Percentiles rank a stretch among this genome's conserved stretches.
Conservation (phyloP, 2,113 vertebrate genomes). For the Rhinopithecus roxellana region DNA sequence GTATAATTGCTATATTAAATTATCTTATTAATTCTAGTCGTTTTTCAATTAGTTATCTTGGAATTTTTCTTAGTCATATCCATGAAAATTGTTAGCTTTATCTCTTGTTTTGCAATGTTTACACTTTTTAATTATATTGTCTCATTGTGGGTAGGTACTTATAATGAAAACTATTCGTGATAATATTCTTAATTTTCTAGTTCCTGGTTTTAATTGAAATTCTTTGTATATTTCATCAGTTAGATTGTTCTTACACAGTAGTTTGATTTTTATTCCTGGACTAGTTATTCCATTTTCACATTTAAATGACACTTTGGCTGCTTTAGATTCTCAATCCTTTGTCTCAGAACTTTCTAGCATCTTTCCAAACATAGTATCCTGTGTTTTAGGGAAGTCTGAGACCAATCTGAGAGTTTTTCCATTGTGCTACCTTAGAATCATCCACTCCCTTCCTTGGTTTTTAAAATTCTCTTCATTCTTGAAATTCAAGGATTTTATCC, state of each 20-base stretch:
- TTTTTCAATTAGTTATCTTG: constrained; percentile 54
- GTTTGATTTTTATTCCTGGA: neutral
- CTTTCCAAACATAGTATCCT: neutral
- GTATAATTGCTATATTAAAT: constrained; percentile 30
- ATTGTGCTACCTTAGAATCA: neutral
- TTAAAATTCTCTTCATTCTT: neutral
- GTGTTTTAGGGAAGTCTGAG: neutral
- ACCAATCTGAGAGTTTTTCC: neutral
- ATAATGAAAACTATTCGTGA: constrained; percentile 8
- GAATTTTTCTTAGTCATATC: constrained; percentile 37
- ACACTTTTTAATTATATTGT: constrained; percentile 44
- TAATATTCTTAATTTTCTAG: constrained; percentile 35
- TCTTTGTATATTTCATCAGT: neutral
- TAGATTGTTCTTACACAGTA: neutral
- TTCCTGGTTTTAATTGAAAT: constrained; percentile 27
- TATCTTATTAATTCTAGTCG: constrained; percentile 14
- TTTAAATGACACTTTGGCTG: neutral
- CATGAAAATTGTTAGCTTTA: constrained; percentile 37
- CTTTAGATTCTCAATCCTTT: neutral
- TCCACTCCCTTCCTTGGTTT: neutral
- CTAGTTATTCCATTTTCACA: neutral
- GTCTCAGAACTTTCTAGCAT: neutral
- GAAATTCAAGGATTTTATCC: neutral
- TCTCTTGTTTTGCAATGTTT: constrained; percentile 21
- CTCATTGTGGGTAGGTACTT: neutral